Percentiles rank a stretch among this genome's conserved stretches.
phyloP scores from a whole-genome alignment of 1,140 invertebrate species.

The Papilio polytes region DNA sequence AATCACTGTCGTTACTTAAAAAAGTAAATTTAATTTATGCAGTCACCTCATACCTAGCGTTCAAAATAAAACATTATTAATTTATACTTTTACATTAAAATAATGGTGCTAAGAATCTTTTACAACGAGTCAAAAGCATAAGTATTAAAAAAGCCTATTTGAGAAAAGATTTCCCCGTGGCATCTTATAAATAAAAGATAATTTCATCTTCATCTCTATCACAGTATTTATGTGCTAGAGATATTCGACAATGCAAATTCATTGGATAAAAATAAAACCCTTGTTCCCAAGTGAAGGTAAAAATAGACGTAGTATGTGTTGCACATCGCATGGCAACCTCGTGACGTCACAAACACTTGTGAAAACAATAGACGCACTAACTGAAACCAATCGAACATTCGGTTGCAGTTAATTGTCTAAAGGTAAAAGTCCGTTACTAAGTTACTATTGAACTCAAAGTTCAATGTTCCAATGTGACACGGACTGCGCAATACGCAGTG shows the following conservation, averaged over 20 bases:
- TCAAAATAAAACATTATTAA: too few relatives aligned
- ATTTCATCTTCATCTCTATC: not conserved
- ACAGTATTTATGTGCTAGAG: not conserved
- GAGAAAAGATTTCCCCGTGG: too few relatives aligned
- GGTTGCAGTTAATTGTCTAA: not conserved
- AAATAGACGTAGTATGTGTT: constrained; percentile 7
- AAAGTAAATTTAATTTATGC: not conserved
- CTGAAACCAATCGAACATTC: not conserved
- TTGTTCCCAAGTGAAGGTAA: constrained; percentile 14
- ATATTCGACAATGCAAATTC: constrained; percentile 15
- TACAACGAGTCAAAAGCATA: too few relatives aligned
- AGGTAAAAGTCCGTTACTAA: not conserved
- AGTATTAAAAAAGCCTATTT: too few relatives aligned
- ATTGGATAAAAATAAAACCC: not conserved
- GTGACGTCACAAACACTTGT: constrained; percentile 14
- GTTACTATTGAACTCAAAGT: not conserved
- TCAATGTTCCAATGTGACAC: not conserved
- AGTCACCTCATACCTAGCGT: too few relatives aligned
- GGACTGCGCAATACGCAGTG: not conserved
- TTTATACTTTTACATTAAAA: not conserved
- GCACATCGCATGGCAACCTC: not conserved
- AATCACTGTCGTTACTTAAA: not conserved
- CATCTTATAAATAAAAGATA: not conserved
- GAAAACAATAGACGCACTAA: not conserved
- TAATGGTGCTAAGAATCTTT: not conserved